Evolutionary conservation across 2,888 invertebrate genomes (phyloP), one percentile per base, ranked within the genome.

Genomic region (Opisthograptis luteolata): DNA sequence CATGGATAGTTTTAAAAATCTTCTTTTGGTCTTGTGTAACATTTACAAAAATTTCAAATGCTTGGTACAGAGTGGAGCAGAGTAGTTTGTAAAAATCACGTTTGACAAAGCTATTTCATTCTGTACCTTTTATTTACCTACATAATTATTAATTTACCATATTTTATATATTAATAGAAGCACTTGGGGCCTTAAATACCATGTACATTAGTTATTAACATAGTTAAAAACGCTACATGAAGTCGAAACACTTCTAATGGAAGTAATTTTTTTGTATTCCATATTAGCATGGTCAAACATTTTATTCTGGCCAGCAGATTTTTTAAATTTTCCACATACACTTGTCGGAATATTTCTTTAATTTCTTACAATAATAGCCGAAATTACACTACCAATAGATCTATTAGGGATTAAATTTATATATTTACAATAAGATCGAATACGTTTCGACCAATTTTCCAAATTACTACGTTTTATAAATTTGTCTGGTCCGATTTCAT

Each of bases 261-360:
- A 74, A 79, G 72, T 74, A 63, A 53, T 42, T 67, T 58, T 44
- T 19, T 60, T 66, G 66, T n/a, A 9, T 62, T 62, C 52, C 61
- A 60, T 52, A 17, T 47, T 56, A 27, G 37, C 45, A 63, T 58
- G 51, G 55, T 60, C 48, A 36, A 54, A 55, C 49, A 5, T 15
- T 58, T 36, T 43, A 76, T 55, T 61, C 85, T 83, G 85, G 66
- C 85, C 85, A 76, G 85, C 85, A 85, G 85, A 84, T 65, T 22
- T 20, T 6, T 27, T 15, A n/a, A 15, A 19, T 22, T 41, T 40
- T 37, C 9, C 13, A 40, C 27, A n/a, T 17, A 64, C 57, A 48
- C 27, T 46, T 56, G 48, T 55, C 42, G 43, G 53, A 41, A 28
- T 43, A n/a, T 20, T 40, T 31, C n/a, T 19, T 10, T 13, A 37